Base-by-base conservation (phyloP, 2,797 vertebrate species). In the Sylvia borin region DNA sequence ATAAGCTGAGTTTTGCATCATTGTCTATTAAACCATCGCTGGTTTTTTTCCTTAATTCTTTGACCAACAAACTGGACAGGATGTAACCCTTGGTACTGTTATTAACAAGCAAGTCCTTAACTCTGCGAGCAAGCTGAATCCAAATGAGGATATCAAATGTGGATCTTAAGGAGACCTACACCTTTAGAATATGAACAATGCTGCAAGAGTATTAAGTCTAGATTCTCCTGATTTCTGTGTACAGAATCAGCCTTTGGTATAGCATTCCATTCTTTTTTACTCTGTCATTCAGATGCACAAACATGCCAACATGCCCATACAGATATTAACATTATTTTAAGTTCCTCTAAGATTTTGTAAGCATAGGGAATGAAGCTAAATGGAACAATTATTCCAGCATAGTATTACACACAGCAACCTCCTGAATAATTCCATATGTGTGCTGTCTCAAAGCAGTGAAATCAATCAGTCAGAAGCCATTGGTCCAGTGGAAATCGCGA, bases 401-500 rank as follows among this genome's bases (percentile, higher is more conserved):
- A 81, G 60, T 21, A 51, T 86, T 90, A 54, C 70, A 73, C 48
- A 66, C 60, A 68, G 76, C 42, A 53, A n/a, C 1, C 4, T 76
- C 84, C 85, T 92, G 92, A 95, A 83, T 94, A 95, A 94, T 89
- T 74, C 88, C 90, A 92, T 57, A 67, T 93, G 87, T 85, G 66
- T 70, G 58, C 27, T 42, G 36, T 68, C 85, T 93, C 82, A 50
- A 81, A 92, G 80, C 76, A 88, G 71, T 51, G 64, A 85, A 93
- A 90, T 83, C 92, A 58, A 64, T 74, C 74, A 73, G 55, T 73
- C 86, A 32, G n/a, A 93, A 88, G 53, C 36, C 34, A 78, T n/a
- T 8, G 42, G 50, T 54, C 32, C 21, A 17, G 34, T 82, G 88
- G 66, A 88, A 92, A 92, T 67, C 81, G 70, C 0, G 0, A 74